phyloP scores from a whole-genome alignment of 1,140 invertebrate genomes.

The Tenebrio molitor region DNA sequence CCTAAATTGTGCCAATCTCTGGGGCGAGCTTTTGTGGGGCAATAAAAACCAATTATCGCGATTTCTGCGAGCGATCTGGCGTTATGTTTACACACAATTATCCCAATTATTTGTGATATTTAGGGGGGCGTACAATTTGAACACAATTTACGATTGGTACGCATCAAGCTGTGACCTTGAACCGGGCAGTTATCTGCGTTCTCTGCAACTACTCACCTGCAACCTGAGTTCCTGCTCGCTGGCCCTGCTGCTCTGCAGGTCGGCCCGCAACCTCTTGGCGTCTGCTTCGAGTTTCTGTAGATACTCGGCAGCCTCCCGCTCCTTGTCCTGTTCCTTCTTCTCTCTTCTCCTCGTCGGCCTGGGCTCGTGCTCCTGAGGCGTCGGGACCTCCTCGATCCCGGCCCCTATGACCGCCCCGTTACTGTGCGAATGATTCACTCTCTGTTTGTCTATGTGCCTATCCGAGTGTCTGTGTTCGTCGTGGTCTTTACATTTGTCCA shows the following conservation, averaged over 20 bases:
- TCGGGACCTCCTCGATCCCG: slow-evolving; percentile 29
- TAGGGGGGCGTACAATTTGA: too few species aligned
- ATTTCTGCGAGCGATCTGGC: too few species aligned
- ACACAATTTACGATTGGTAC: not conserved
- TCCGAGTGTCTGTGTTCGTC: slow-evolving; percentile 58
- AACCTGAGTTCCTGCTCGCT: slow-evolving; percentile 87
- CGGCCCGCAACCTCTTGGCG: slow-evolving; percentile 84
- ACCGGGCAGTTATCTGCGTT: too few species aligned
- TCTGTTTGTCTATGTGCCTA: slow-evolving; percentile 58
- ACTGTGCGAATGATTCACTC: slow-evolving; percentile 61
- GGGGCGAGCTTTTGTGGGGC: not conserved
- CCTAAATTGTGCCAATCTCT: too few species aligned
- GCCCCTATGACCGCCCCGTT: slow-evolving; percentile 59
- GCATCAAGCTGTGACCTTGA: not conserved
- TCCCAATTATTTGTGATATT: too few species aligned
- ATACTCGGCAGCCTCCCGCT: slow-evolving; percentile 66
- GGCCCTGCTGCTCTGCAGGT: slow-evolving; percentile 82
- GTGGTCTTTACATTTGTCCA: slow-evolving; percentile 63
- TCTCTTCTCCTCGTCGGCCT: slow-evolving; percentile 65
- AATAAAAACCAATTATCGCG: not conserved
- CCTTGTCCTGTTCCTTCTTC: slow-evolving; percentile 70
- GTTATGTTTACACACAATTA: not conserved
- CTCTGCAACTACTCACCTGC: slow-evolving; percentile 81
- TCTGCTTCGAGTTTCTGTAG: slow-evolving; percentile 76
- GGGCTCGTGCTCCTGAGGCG: slow-evolving; percentile 27